Base-by-base conservation (phyloP, 2,888 invertebrate species). In the Coenonympha glycerion region DNA sequence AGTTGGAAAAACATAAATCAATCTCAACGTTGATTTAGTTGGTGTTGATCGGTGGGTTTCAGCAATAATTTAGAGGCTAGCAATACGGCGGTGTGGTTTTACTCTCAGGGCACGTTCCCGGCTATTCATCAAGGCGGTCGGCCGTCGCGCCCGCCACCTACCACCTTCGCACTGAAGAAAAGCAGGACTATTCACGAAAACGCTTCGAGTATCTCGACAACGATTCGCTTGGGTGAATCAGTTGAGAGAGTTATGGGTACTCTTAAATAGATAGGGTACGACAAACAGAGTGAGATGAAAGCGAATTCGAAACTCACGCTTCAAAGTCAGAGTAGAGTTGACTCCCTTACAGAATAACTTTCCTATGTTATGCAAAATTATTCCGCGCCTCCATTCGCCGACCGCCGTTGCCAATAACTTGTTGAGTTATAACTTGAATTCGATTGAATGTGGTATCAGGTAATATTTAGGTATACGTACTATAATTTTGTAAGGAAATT, bases 301-400 rank as follows among this genome's bases (percentile, higher is more conserved):
- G n/a, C n/a, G n/a, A n/a, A n/a, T n/a, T n/a, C n/a, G n/a, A n/a
- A n/a, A n/a, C n/a, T n/a, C n/a, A n/a, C n/a, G n/a, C n/a, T n/a
- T n/a, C n/a, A n/a, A n/a, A n/a, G n/a, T n/a, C n/a, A n/a, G n/a
- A n/a, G n/a, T n/a, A n/a, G n/a, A n/a, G n/a, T n/a, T n/a, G n/a
- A n/a, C n/a, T n/a, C n/a, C n/a, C n/a, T n/a, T n/a, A n/a, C n/a
- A n/a, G n/a, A n/a, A n/a, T n/a, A n/a, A n/a, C n/a, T n/a, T n/a
- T n/a, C n/a, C 34, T 73, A 76, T 79, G 75, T 79, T 77, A 79
- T 71, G 71, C 68, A 67, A 68, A 68, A 79, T 80, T 77, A 79
- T 79, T 74, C 73, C 50, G 60, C 61, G 66, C 65, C 71, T 73
- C 76, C 72, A 76, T 77, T 76, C 71, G 71, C 68, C 68, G 56